These are phyloP conservation scores for Drosophila rubida DNA, from an alignment of 2,888 invertebrate genomes.

Conservation along the genomic window DNA sequence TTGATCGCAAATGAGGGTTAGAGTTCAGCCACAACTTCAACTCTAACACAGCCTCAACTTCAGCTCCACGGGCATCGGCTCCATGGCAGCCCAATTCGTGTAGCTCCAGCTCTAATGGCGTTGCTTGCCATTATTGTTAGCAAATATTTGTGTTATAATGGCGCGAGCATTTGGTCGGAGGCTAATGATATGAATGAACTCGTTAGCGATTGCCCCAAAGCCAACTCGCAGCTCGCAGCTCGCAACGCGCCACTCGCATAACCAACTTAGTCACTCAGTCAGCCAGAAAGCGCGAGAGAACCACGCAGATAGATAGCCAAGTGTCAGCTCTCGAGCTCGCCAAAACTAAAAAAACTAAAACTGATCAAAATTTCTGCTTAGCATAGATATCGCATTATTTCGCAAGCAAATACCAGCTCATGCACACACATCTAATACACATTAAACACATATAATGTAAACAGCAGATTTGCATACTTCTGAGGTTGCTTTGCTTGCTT, in stretches of 20 bases:
- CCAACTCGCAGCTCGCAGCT: too few relatives aligned
- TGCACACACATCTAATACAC: conserved; percentile 7
- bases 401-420: conserved; percentile 29
- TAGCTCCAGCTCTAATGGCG: conserved; percentile 65
- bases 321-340: conserved; percentile 39
- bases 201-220: conserved; percentile 54
- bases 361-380: conserved; percentile 59
- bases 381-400: conserved; percentile 56
- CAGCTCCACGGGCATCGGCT: background rate
- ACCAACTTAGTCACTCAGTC: background rate
- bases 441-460: background rate
- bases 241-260: conserved; percentile 10
- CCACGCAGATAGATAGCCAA: conserved; percentile 50
- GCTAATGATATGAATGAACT: conserved; percentile 77
- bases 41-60: conserved; percentile 2
- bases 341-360: conserved; percentile 25
- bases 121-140: conserved; percentile 73
- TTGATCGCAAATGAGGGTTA: conserved; percentile 80
- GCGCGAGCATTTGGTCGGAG: conserved; percentile 66
- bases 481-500: background rate
- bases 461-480: conserved; percentile 6
- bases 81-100: conserved; percentile 56
- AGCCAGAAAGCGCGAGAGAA: conserved; percentile 7
- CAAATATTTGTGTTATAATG: conserved; percentile 78
- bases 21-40: conserved; percentile 58